Evolutionary conservation across 1,140 invertebrate genomes (phyloP).

Genomic region (Campoletis sonorensis): DNA sequence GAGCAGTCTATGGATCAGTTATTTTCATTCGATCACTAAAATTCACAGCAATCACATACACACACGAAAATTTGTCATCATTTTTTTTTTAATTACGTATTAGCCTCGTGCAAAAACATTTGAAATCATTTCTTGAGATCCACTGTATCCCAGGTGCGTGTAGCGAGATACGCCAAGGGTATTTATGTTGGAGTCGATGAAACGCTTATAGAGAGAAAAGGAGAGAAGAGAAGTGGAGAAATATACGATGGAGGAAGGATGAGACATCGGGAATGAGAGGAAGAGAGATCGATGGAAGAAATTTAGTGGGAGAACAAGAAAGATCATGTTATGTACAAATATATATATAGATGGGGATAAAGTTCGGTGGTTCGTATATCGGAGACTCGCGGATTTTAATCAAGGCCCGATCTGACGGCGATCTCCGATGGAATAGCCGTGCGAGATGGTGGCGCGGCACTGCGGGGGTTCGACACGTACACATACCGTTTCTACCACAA

Average conservation of each 20-base stretch:
- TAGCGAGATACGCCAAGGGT: conserved; percentile 29
- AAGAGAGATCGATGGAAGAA: conserved; percentile 26
- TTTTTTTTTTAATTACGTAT: no score
- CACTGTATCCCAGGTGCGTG: conserved; percentile 49
- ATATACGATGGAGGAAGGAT: conserved; percentile 1
- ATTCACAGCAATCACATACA: neutral
- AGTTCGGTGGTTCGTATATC: conserved; percentile 73
- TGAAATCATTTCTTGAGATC: conserved; percentile 43
- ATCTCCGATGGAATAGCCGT: conserved; percentile 69
- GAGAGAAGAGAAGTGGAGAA: conserved; percentile 10
- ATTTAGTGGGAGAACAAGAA: neutral
- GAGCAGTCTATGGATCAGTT: neutral
- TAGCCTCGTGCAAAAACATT: neutral
- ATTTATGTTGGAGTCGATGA: conserved; percentile 53
- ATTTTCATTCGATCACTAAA: neutral
- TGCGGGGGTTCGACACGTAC: conserved; percentile 76
- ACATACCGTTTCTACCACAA: conserved; percentile 55
- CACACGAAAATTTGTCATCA: no score
- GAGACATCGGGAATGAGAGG: neutral
- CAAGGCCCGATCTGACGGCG: conserved; percentile 73
- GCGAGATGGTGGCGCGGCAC: conserved; percentile 74
- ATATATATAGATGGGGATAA: conserved; percentile 57
- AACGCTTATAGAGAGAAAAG: conserved; percentile 11
- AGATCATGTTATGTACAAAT: conserved; percentile 28
- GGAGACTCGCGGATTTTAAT: conserved; percentile 76